phyloP scores from a whole-genome alignment of 92 coral and sea anemone species.

The Anthopleura xanthogrammica region DNA sequence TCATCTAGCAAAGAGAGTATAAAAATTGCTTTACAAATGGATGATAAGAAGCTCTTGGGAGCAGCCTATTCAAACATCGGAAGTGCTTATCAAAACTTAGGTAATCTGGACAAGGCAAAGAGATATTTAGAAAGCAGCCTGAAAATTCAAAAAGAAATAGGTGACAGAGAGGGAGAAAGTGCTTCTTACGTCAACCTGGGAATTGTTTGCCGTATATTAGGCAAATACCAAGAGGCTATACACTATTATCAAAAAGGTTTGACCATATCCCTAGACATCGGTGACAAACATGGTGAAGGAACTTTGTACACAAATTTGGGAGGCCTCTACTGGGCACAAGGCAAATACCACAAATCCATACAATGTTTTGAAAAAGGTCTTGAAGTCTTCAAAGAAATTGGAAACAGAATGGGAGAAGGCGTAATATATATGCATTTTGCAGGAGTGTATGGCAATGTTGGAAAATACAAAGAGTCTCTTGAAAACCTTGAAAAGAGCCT shows the following conservation, averaged over 20 bases:
- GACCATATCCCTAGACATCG: background rate
- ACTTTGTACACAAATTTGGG: background rate
- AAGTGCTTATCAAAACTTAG: background rate
- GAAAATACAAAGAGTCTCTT: background rate
- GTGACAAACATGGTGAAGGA: background rate
- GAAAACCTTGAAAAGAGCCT: background rate
- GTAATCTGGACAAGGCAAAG: background rate
- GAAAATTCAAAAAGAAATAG: background rate
- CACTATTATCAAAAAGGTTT: background rate
- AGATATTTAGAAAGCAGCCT: background rate
- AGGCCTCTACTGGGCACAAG: background rate
- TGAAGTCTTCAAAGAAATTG: background rate
- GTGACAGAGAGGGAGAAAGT: background rate
- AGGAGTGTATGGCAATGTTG: background rate
- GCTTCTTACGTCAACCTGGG: background rate
- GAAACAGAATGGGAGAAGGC: slow-evolving; percentile 6
- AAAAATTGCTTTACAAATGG: background rate
- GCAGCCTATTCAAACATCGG: background rate
- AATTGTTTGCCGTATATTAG: background rate
- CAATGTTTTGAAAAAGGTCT: background rate
- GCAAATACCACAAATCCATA: slow-evolving; percentile 15
- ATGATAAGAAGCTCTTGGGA: background rate
- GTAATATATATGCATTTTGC: background rate
- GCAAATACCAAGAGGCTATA: slow-evolving; percentile 10
- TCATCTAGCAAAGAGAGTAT: background rate